Evolutionary conservation across 2,797 vertebrate species (phyloP).

Genomic region (Picus viridis): DNA sequence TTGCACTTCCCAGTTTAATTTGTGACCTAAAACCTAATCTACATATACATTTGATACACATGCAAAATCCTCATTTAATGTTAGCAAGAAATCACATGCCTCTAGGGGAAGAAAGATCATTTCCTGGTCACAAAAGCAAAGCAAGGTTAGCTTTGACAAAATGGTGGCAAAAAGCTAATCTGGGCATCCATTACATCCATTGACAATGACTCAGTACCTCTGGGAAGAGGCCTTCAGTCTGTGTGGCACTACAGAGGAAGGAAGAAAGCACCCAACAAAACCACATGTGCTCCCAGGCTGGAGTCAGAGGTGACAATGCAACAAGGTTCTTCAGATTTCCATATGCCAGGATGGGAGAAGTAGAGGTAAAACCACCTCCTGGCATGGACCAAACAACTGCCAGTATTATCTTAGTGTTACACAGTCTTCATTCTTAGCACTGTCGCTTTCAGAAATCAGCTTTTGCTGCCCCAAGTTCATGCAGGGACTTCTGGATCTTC

Average conservation of each 20-base stretch:
- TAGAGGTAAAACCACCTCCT: background rate
- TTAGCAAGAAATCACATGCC: background rate
- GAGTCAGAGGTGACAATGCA: background rate
- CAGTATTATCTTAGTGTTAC: background rate
- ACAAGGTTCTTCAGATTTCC: background rate
- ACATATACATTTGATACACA: background rate
- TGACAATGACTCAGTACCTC: rapidly evolving
- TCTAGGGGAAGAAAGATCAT: background rate
- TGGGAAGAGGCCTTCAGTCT: background rate
- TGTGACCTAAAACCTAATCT: background rate
- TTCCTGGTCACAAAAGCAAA: background rate
- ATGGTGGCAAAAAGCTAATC: background rate
- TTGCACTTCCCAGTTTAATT: background rate
- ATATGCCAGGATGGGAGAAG: background rate
- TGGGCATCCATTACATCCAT: background rate
- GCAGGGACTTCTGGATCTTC: background rate
- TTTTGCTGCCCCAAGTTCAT: background rate
- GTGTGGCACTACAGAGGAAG: background rate
- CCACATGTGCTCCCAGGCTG: rapidly evolving
- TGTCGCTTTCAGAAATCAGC: background rate
- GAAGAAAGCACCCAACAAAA: background rate
- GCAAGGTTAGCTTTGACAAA: background rate
- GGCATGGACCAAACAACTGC: background rate
- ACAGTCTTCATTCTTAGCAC: background rate
- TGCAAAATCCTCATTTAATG: background rate